Conservation (phyloP, 2,888 invertebrate species). For the Notocelia uddmanniana region DNA sequence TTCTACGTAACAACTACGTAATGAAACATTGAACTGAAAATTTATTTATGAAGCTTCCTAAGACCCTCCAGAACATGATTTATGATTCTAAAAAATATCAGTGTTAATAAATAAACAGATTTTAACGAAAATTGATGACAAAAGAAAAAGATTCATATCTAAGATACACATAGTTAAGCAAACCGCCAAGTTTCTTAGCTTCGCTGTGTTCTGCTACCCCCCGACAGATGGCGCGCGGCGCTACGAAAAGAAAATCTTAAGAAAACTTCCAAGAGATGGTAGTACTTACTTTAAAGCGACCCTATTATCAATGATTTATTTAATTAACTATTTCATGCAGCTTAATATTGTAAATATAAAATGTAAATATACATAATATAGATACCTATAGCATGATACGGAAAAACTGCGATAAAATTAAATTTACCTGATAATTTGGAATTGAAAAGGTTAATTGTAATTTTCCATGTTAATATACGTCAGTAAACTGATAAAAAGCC, state of each 20-base stretch:
- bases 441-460: too few species aligned
- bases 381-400: neutral
- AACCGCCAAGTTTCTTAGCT: constrained; percentile 46
- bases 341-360: neutral
- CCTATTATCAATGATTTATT: neutral
- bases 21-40: neutral
- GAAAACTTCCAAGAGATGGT: constrained; percentile 39
- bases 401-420: neutral
- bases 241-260: constrained; percentile 21
- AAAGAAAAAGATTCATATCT: constrained; percentile 48
- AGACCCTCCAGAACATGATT: neutral
- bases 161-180: neutral
- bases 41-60: neutral
- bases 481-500: too few species aligned
- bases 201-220: constrained; percentile 70
- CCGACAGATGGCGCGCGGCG: constrained; percentile 71
- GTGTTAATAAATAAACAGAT: neutral
- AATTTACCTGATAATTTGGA: neutral
- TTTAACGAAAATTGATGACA: neutral
- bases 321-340: neutral
- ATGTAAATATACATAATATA: neutral
- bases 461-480: too few species aligned
- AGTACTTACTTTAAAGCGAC: neutral
- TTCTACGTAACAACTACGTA: neutral
- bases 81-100: neutral